phyloP scores from a whole-genome alignment of 2,113 vertebrate genomes.

The Raja brachyura region DNA sequence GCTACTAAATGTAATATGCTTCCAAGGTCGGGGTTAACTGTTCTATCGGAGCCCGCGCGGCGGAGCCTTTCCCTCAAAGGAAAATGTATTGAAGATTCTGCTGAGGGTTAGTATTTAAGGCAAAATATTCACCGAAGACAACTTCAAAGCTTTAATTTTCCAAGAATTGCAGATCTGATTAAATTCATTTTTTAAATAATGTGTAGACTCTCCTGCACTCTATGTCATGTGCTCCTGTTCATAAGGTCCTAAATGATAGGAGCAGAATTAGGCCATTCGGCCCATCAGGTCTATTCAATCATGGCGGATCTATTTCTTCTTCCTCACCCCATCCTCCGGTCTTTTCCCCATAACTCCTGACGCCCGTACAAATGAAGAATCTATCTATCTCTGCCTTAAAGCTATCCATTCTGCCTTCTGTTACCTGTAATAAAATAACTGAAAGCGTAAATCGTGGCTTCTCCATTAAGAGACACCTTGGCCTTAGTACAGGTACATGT shows the following conservation, averaged over 20 bases:
- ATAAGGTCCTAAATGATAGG: too few relatives aligned
- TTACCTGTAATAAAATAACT: neutral
- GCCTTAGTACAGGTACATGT: neutral
- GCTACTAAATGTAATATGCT: neutral
- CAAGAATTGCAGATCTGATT: neutral
- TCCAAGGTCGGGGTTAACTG: neutral
- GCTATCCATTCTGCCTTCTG: too few relatives aligned
- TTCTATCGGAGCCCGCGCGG: neutral
- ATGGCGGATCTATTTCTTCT: too few relatives aligned
- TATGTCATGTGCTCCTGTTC: neutral
- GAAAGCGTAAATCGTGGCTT: neutral
- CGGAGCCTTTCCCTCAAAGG: too few relatives aligned
- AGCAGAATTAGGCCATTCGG: too few relatives aligned
- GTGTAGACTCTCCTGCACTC: neutral
- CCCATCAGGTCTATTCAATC: too few relatives aligned
- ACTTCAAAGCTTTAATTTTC: neutral
- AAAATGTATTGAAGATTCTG: neutral
- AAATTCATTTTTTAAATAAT: neutral
- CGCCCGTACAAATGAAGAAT: too few relatives aligned
- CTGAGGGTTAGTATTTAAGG: neutral
- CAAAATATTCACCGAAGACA: neutral
- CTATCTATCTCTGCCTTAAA: too few relatives aligned
- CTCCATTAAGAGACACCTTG: neutral
- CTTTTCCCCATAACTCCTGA: too few relatives aligned
- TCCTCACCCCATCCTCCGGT: too few relatives aligned